Evolutionary conservation across 2,888 invertebrate genomes (phyloP).

Genomic region (Agrochola lychnidis): DNA sequence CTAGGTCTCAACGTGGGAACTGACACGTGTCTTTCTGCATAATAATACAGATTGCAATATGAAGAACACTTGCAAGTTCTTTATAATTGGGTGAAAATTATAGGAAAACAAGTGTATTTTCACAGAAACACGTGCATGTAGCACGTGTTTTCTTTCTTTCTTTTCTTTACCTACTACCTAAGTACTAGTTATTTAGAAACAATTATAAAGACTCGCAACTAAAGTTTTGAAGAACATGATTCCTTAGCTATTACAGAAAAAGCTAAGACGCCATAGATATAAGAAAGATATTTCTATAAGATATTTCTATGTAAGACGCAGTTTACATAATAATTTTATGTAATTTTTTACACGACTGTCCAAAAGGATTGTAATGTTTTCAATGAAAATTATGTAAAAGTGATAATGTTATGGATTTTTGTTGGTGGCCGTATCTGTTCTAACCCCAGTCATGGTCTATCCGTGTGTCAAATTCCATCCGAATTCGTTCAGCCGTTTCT

Average conservation of each 20-base stretch:
- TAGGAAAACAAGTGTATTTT: not conserved
- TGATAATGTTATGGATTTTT: not conserved
- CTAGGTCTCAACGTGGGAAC: constrained; percentile 16
- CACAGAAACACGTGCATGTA: not conserved
- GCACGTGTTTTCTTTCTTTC: not conserved
- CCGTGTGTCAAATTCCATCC: too few species aligned
- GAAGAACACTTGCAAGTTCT: not conserved
- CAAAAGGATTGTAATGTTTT: too few species aligned
- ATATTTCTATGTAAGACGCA: too few species aligned
- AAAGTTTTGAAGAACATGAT: not conserved
- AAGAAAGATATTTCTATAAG: too few species aligned
- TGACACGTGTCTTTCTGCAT: constrained; percentile 12
- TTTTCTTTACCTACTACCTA: not conserved
- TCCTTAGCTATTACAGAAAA: not conserved
- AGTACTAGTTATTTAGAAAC: not conserved
- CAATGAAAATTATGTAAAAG: not conserved
- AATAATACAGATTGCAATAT: constrained; percentile 1
- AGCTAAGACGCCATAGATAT: too few species aligned
- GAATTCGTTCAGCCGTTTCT: too few species aligned
- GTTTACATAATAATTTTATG: too few species aligned
- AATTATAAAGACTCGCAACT: not conserved
- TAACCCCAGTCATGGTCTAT: too few species aligned
- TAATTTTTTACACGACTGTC: too few species aligned
- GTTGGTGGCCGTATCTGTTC: not conserved
- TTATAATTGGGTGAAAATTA: constrained; percentile 14